Base-by-base conservation (phyloP, 2,797 vertebrate species). In the Darevskia mixta region DNA sequence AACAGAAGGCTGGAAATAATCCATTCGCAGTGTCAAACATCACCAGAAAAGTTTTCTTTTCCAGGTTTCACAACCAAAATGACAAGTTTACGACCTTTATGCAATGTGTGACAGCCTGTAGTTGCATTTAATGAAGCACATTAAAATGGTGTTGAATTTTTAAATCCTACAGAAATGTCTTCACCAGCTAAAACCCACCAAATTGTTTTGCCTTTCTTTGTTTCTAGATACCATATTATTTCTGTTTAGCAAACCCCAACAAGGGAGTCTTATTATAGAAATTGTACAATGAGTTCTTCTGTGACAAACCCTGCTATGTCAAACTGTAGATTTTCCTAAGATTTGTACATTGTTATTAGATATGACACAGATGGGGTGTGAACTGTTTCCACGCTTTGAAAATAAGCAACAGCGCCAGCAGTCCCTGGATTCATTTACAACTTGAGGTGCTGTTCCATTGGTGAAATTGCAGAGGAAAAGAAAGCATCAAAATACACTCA, bases 321-420 rank as follows among this genome's bases (percentile, higher is more conserved):
- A 88, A 88, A 49, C 15, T n/a, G 23, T 49, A 43, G 64, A 69
- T 61, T 72, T 83, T 71, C 79, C 79, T 35, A 73, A 76, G 86
- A 82, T 81, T 66, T 87, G 58, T 87, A 23, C 29, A 38, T 43
- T 35, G 35, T 80, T 61, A n/a, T 43, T 35, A 61, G 29, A 86
- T 61, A 45, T 38, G 49, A 80, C 38, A 89, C 58, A 67, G 32
- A 75, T 9, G n/a, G 83, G 55, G 45, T 67, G 10, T 81, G 32
- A 85, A 75, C 25, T 78, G 61, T 58, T 15, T 61, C 75, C 29
- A 27, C 72, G 49, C 45, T 83, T 79, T 78, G 71, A 43, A 32
- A 49, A 15, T 32, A 76, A n/a, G 66, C 66, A 49, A 23, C 49
- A 86, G 17, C 6, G 83, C n/a, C n/a, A 75, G 41, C 67, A 41